A percentile compares a stretch with the other conserved stretches of the same genome.
phyloP scores from a whole-genome alignment of 2,797 vertebrate genomes.

The Spheniscus humboldti region DNA sequence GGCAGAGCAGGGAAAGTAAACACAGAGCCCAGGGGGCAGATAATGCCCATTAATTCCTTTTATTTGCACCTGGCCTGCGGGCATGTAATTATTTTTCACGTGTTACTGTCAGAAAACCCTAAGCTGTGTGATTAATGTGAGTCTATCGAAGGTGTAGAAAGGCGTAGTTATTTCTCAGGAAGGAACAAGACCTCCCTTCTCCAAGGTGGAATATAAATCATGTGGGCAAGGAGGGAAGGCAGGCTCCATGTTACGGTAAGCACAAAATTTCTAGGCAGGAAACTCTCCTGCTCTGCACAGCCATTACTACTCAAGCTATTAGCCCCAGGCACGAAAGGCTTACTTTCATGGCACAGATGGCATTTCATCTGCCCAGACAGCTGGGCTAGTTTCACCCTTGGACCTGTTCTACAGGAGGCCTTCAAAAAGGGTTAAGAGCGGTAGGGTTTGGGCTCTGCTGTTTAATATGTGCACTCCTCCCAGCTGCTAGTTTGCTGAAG shows the following conservation, averaged over 20 bases:
- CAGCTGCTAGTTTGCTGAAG: not conserved
- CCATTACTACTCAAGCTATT: not conserved
- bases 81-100: not conserved
- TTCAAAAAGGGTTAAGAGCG: not conserved
- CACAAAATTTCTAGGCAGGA: not conserved
- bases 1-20: not conserved
- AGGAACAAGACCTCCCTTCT: not conserved
- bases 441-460: not conserved
- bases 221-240: not conserved
- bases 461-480: not conserved
- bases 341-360: conserved; percentile 3
- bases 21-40: not conserved
- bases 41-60: conserved; percentile 1
- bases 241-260: not conserved
- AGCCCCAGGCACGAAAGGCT: not conserved
- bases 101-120: not conserved
- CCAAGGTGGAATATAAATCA: not conserved
- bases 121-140: not conserved
- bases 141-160: not conserved
- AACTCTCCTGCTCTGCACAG: not conserved
- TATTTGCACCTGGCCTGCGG: not conserved
- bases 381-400: conserved; percentile 6
- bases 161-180: not conserved
- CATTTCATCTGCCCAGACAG: conserved; percentile 22
- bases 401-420: not conserved